Evolutionary conservation across 2,888 invertebrate genomes (phyloP), one percentile per base, ranked within the genome.

Genomic region (Sinodicranocentrus sp.): DNA sequence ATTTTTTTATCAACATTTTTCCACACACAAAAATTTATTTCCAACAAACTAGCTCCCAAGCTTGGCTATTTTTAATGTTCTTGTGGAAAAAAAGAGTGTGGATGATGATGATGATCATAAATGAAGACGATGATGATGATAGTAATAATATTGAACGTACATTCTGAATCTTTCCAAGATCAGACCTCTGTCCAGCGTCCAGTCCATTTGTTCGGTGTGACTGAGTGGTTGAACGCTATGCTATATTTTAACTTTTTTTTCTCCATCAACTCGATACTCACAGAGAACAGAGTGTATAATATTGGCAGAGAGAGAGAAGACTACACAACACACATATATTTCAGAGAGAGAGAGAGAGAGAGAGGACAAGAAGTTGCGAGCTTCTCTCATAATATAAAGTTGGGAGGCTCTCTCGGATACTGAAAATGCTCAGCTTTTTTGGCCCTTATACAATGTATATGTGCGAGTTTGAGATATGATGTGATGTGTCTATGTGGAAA

Each of bases 101-200:
- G 72, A 44, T 72, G 59, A 23, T 72, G 59, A 61, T 72, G 72
- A 59, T 59, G 39, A 43, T 72, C 26, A 54, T 54, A 52, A 70
- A 70, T 70, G 70, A 70, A 39, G 52, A 70, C 33, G 70, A 28
- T 17, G 48, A 48, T 48, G n/a, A n/a, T 48, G 15, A 48, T 48
- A 17, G 15, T 48, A 17, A 48, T 48, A 48, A n/a, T 48, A 33
- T 21, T 63, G 33, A 76, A 76, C 76, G 33, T 76, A 65, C 76
- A 67, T 76, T 23, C 54, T 65, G 67, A 76, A 65, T 76, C 76
- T 65, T 76, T 76, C 54, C 76, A 76, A 76, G 76, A 76, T 54
- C 54, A 67, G 76, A 76, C 76, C 76, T 54, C 76, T 76, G 76
- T 76, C 76, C 68, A 77, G 68, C 59, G 77, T 77, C 77, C 77